Base-by-base conservation (phyloP, 2,888 invertebrate genomes). In the Lacanobia oleracea region DNA sequence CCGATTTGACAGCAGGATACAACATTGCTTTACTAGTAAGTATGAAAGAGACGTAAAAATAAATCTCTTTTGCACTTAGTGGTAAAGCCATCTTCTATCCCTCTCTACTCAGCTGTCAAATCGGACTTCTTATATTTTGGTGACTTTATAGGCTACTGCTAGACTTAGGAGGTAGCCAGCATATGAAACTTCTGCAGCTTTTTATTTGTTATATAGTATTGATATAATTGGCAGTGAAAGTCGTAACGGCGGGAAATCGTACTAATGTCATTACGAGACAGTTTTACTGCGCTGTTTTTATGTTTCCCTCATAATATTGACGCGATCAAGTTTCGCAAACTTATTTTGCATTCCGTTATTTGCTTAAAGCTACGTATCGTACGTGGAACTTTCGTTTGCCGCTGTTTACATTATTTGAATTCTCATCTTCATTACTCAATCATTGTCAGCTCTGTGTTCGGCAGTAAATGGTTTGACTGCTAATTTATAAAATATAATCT, bases 211-310 rank as follows among this genome's bases (percentile, higher is more conserved):
- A 60, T 33, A 27, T 16, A 43, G 21, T 48, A 53, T 23, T 21
- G 21, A 37, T 45, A 51, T 62, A 73, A 83, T 79, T 67, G 67
- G n/a, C 40, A 54, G 82, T 59, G 71, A 79, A 79, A 79, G 79
- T 73, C 18, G 54, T 48, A 56, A 50, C 48, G 54, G 16, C 64
- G 57, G 67, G 45, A 73, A 73, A 82, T 69, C n/a, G 54, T 48
- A 78, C 63, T 53, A 61, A 69, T 72, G 40, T 57, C 12, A 56
- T 68, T 63, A 67, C 27, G n/a, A 66, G 65, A 54, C 63, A 23
- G 57, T 60, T 66, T 69, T 53, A 57, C 40, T 33, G 1, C 3
- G 12, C 18, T 6, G 40, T 51, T 53, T 79, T 67, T 74, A 45
- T 81, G 53, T 67, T 59, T 57, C 9, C 40, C 21, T 50, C 10